Percentiles rank a stretch among this genome's conserved stretches.
These are phyloP conservation scores for Gonioctena quinquepunctata DNA, from an alignment of 1,140 invertebrate species.

Conservation along the genomic window DNA sequence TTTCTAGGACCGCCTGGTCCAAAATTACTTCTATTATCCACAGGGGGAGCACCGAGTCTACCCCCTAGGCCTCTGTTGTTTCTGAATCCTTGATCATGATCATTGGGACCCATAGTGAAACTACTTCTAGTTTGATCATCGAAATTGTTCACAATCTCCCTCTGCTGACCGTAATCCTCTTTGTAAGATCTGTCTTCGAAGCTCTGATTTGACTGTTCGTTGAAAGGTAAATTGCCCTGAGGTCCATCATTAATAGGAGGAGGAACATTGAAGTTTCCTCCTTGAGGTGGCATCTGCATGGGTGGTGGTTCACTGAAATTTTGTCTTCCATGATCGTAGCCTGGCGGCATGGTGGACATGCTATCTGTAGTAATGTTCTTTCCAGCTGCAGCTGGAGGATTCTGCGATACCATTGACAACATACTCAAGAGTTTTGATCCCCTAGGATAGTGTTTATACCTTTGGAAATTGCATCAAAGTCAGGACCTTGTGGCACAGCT, in stretches of 20 bases:
- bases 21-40: conserved; percentile 7
- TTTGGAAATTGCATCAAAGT: conserved; percentile 63
- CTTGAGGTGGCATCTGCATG: not conserved
- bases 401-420: conserved; percentile 59
- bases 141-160: conserved; percentile 42
- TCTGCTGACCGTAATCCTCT: conserved; percentile 19
- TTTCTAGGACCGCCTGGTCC: conserved; percentile 6
- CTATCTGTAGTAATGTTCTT: not conserved
- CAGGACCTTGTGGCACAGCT: conserved; percentile 49
- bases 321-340: not conserved
- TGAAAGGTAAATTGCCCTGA: not conserved
- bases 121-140: conserved; percentile 49
- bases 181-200: conserved; percentile 27
- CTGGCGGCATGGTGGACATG: not conserved
- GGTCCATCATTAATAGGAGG: not conserved
- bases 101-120: conserved; percentile 39
- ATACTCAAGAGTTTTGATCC: conserved; percentile 64
- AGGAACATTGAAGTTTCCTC: not conserved
- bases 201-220: conserved; percentile 36
- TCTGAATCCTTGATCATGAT: conserved; percentile 21
- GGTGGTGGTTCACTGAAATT: conserved; percentile 4
- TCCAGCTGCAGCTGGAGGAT: conserved; percentile 26
- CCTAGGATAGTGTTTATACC: conserved; percentile 65
- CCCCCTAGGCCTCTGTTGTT: conserved; percentile 4
- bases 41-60: not conserved